Evolutionary conservation across 1,140 invertebrate genomes (phyloP).

Genomic region (Lepidurus apus): DNA sequence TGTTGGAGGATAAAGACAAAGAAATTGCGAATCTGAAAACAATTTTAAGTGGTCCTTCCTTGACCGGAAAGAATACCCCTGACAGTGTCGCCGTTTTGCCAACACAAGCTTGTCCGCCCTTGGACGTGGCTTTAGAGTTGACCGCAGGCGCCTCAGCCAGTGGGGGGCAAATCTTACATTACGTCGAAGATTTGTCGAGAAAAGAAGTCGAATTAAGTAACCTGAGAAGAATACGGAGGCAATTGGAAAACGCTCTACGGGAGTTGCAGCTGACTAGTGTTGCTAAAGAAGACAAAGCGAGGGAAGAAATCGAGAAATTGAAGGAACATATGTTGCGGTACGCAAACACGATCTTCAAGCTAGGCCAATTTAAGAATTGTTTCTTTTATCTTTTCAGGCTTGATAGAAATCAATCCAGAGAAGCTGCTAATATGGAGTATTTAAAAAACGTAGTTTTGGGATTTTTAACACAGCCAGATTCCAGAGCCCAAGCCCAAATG

Average conservation of each 20-base stretch:
- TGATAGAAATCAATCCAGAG: constrained; percentile 66
- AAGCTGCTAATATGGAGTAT: constrained; percentile 82
- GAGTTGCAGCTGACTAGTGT: constrained; percentile 57
- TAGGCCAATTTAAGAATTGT: constrained; percentile 5
- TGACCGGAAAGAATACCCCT: constrained; percentile 37
- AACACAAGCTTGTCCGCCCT: background rate
- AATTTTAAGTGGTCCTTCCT: constrained; percentile 44
- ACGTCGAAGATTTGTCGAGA: constrained; percentile 72
- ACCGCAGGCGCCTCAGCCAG: constrained; percentile 38
- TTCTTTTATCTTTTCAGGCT: constrained; percentile 51
- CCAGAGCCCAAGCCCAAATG: constrained; percentile 68
- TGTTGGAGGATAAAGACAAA: constrained; percentile 73
- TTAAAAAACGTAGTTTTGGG: constrained; percentile 83
- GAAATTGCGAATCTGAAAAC: constrained; percentile 63
- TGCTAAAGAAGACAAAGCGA: constrained; percentile 53
- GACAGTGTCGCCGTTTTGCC: constrained; percentile 25
- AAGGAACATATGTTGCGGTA: constrained; percentile 49
- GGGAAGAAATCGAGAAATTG: constrained; percentile 53
- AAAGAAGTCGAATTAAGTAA: constrained; percentile 71
- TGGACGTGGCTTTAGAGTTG: constrained; percentile 35
- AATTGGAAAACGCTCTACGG: constrained; percentile 60
- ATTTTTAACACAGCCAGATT: constrained; percentile 66
- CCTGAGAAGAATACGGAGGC: constrained; percentile 63
- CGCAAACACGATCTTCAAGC: background rate
- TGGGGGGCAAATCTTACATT: constrained; percentile 65